Base-by-base conservation (phyloP, 2,888 invertebrate species). In the Drosophila paramelanica region DNA sequence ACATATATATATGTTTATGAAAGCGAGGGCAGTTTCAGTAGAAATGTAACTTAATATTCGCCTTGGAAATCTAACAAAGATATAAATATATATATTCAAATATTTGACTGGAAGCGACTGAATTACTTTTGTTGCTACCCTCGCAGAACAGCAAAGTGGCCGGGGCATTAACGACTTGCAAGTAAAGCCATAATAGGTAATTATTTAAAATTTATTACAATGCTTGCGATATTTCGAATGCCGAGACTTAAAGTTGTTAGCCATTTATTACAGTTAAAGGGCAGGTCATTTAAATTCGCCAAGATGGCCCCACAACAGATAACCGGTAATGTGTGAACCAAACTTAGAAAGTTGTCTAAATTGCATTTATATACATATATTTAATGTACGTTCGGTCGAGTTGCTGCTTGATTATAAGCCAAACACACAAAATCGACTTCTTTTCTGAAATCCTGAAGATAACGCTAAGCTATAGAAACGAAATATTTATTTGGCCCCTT, bases 121-220 rank as follows among this genome's bases (percentile, higher is more conserved):
- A 5, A 6, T 8, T n/a, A 38, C 13, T 38, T 31, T 13, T 20
- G 7, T 14, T 6, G 2, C 33, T 11, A 0, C 66, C 66, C 62
- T 62, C 62, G 66, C 66, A n/a, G 3, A 33, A 4, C 23, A 55
- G 5, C 45, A 25, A 47, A 57, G 42, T 51, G 46, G 51, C 52
- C 27, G 3, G 31, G 60, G 45, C 67, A 50, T 55, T 60, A 73
- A 67, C 74, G 70, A 73, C 79, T 76, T 67, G 61, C 83, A 72
- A 80, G 80, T 69, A 70, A 73, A 70, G 76, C 84, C 82, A 86
- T 90, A 90, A 91, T 91, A 90, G 90, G 91, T 91, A 91, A 91
- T 91, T 91, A 91, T 90, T 89, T 88, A 68, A 90, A 91, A 92
- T 91, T 91, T 92, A 91, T 92, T 90, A 81, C 89, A 79, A 80